A percentile compares a stretch with the other conserved stretches of the same genome.
Conservation (phyloP, 1,140 invertebrate species). For the Diachasmimorpha longicaudata region DNA sequence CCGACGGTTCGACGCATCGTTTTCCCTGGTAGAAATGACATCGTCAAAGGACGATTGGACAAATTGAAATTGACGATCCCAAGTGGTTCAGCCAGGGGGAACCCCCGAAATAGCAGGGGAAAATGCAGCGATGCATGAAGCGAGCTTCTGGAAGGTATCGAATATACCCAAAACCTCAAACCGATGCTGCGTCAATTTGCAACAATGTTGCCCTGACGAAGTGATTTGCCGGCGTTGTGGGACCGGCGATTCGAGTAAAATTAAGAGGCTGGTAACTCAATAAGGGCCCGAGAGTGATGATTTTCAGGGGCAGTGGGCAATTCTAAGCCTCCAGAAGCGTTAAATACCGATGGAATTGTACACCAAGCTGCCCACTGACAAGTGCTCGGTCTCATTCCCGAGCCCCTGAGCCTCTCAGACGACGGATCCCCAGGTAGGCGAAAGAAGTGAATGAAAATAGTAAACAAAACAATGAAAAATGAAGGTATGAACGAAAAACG, state of each 20-base stretch:
- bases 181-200: background rate
- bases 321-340: background rate
- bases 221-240: background rate
- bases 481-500: slow-evolving; percentile 3
- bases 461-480: background rate
- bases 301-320: background rate
- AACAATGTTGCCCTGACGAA: background rate
- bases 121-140: background rate
- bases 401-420: background rate
- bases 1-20: no score
- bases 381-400: no score
- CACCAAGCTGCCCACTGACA: background rate
- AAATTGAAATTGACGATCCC: no score
- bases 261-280: background rate
- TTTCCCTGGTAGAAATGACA: no score
- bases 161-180: background rate
- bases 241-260: background rate
- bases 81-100: background rate
- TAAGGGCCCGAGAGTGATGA: background rate
- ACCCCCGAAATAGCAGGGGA: background rate
- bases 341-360: background rate
- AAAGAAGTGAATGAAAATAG: background rate
- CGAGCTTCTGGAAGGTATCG: background rate
- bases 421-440: background rate
- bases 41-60: no score